A percentile compares a stretch with the other conserved stretches of the same genome.
phyloP scores from a whole-genome alignment of 2,888 invertebrate genomes.

The Scaptomyza cyrtandrae region DNA sequence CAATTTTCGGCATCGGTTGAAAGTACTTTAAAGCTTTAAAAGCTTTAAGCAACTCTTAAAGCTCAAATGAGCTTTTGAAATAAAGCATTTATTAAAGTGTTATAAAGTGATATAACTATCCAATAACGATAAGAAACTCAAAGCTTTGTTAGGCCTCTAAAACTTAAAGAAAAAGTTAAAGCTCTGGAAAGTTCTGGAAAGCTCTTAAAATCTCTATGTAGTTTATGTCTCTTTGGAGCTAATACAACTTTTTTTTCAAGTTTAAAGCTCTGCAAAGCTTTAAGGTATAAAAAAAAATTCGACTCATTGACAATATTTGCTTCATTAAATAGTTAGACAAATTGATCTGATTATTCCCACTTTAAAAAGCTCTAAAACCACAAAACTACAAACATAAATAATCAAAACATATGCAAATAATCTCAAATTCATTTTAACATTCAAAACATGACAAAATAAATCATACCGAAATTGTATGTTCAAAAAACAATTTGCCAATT shows the following conservation, averaged over 20 bases:
- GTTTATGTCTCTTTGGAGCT: no score
- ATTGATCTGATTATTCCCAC: neutral
- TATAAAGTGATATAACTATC: neutral
- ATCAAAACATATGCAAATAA: neutral
- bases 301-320: no score
- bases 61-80: no score
- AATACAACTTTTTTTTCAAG: no score
- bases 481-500: slow-evolving; percentile 72
- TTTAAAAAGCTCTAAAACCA: neutral
- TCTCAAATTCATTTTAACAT: slow-evolving; percentile 5
- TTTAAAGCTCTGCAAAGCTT: no score
- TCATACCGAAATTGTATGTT: slow-evolving; percentile 13
- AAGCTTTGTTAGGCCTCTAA: neutral
- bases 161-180: neutral
- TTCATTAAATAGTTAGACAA: no score
- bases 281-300: no score
- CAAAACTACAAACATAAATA: neutral
- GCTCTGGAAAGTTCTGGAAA: no score
- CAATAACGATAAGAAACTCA: neutral
- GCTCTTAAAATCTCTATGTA: no score
- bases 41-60: neutral
- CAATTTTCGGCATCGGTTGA: no score
- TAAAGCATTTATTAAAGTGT: neutral
- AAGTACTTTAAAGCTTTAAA: neutral
- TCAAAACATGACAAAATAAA: slow-evolving; percentile 36